Evolutionary conservation across 2,113 vertebrate species (phyloP).

Genomic region (Crocuta crocuta): DNA sequence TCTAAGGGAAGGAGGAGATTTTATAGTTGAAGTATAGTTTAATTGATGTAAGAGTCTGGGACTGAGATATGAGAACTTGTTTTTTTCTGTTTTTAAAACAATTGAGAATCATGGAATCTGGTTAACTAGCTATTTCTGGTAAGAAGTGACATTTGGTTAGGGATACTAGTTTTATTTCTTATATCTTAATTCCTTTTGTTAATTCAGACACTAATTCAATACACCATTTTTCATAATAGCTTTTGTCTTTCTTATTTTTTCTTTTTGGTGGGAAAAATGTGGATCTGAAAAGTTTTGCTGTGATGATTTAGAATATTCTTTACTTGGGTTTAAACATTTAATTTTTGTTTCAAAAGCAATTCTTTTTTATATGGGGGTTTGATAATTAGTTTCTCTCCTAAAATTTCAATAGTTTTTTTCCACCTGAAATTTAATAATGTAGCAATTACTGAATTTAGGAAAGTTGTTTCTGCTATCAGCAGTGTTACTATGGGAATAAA

Average conservation of each 20-base stretch:
- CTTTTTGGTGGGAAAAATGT: neutral
- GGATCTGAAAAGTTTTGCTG: neutral
- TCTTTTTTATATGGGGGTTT: slow-evolving; percentile 47
- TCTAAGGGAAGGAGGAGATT: neutral
- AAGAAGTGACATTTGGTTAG: slow-evolving; percentile 44
- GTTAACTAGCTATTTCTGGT: slow-evolving; percentile 17
- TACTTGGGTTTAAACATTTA: slow-evolving; percentile 38
- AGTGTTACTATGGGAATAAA: slow-evolving; percentile 32
- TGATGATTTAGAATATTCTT: slow-evolving; percentile 45
- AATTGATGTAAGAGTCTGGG: slow-evolving; percentile 8
- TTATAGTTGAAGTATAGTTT: neutral
- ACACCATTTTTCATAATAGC: neutral
- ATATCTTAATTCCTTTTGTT: neutral
- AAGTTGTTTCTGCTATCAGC: slow-evolving; percentile 56
- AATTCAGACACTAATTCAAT: slow-evolving; percentile 42
- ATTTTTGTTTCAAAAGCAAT: slow-evolving; percentile 46
- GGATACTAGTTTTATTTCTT: slow-evolving; percentile 48
- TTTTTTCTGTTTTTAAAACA: slow-evolving; percentile 50
- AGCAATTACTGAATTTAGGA: slow-evolving; percentile 47
- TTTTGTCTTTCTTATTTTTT: slow-evolving; percentile 15
- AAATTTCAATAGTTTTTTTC: slow-evolving; percentile 56
- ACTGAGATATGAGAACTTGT: neutral
- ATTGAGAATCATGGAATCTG: slow-evolving; percentile 23
- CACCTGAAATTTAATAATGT: slow-evolving; percentile 56
- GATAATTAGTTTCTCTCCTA: slow-evolving; percentile 30